Conservation (phyloP, 1,140 invertebrate genomes). For the Ectropis grisescens region DNA sequence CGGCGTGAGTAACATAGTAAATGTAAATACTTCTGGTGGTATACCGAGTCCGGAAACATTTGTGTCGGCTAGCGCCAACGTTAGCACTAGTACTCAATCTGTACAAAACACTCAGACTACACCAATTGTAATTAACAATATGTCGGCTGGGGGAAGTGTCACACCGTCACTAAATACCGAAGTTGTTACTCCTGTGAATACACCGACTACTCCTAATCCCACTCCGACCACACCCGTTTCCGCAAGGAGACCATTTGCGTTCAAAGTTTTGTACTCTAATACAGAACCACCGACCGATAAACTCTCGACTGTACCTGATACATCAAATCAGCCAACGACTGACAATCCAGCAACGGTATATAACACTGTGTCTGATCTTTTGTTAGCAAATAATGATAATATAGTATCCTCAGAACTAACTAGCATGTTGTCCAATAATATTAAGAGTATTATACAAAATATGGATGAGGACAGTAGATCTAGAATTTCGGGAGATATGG, state of each 20-base stretch:
- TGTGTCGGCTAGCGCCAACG: conserved; percentile 32
- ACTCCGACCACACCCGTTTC: conserved; percentile 48
- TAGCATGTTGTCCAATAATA: conserved; percentile 65
- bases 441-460: conserved; percentile 53
- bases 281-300: conserved; percentile 50
- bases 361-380: conserved; percentile 62
- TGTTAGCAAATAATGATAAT: conserved; percentile 59
- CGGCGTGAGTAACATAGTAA: conserved; percentile 58
- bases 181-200: conserved; percentile 37
- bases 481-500: conserved; percentile 54
- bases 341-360: conserved; percentile 58
- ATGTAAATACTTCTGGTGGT: conserved; percentile 57
- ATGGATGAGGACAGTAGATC: conserved; percentile 55
- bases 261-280: conserved; percentile 62
- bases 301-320: conserved; percentile 44
- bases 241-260: conserved; percentile 62
- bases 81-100: conserved; percentile 64
- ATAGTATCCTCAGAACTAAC: conserved; percentile 62
- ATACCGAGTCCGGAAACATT: conserved; percentile 38
- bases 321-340: conserved; percentile 43
- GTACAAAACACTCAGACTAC: conserved; percentile 56
- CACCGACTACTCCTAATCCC: conserved; percentile 30
- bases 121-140: conserved; percentile 61
- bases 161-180: conserved; percentile 45
- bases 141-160: conserved; percentile 48